phyloP scores from a whole-genome alignment of 1,140 invertebrate species.

The Micrasema minimum region DNA sequence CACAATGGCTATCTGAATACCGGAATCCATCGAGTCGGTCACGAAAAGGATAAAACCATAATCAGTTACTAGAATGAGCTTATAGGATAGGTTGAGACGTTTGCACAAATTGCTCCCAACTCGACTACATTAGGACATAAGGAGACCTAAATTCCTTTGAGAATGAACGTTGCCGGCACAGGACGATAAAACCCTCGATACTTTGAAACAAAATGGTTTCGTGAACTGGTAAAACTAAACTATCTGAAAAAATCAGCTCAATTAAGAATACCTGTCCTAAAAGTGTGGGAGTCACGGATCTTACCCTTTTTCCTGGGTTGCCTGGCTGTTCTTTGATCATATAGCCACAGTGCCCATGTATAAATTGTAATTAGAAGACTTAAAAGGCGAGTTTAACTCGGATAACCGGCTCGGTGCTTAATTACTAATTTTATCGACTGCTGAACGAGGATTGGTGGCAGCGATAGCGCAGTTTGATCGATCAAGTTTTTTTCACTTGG shows the following conservation, averaged over 20 bases:
- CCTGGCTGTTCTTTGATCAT: not conserved
- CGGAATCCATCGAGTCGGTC: too few relatives aligned
- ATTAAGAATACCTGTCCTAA: not conserved
- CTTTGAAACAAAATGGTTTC: not conserved
- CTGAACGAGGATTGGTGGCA: conserved; percentile 30
- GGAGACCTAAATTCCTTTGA: conserved; percentile 17
- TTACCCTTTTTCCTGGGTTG: conserved; percentile 10
- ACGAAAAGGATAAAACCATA: too few relatives aligned
- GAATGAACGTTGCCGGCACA: conserved; percentile 7
- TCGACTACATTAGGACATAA: conserved; percentile 2
- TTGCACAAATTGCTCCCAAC: not conserved
- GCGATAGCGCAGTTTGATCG: conserved; percentile 35
- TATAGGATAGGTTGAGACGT: not conserved
- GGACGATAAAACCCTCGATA: conserved; percentile 1
- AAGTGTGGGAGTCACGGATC: not conserved
- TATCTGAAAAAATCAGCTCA: not conserved
- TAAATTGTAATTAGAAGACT: conserved; percentile 37
- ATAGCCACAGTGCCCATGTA: not conserved
- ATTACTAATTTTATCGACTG: conserved; percentile 38
- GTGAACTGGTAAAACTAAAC: not conserved
- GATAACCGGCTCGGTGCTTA: conserved; percentile 36
- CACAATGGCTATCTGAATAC: not conserved
- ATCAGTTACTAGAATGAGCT: too few relatives aligned
- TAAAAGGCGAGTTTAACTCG: conserved; percentile 27
- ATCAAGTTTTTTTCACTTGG: conserved; percentile 31